These are phyloP conservation scores for Tetanocera ferruginea DNA, from an alignment of 2,888 invertebrate species.

Conservation along the genomic window DNA sequence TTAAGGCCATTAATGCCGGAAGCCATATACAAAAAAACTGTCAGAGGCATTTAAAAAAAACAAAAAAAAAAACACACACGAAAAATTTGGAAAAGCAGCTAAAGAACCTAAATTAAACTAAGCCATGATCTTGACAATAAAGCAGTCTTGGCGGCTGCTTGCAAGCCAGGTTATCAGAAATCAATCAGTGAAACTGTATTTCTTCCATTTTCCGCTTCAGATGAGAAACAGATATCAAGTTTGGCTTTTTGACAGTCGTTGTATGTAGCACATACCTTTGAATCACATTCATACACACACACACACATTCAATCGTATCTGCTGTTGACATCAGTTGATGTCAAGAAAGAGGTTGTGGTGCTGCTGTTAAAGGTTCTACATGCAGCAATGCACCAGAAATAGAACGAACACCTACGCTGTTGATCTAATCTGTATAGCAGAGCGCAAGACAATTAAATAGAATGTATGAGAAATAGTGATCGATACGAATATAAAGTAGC, in stretches of 20 bases:
- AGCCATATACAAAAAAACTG: conserved; percentile 59
- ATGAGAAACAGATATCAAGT: background rate
- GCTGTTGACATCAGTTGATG: background rate
- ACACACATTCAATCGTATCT: background rate
- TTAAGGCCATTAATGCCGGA: conserved; percentile 40
- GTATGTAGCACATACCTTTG: too few relatives aligned
- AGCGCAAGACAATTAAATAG: too few relatives aligned
- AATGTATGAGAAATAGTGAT: too few relatives aligned
- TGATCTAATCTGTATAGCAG: too few relatives aligned
- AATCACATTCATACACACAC: background rate
- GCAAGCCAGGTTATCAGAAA: conserved; percentile 9
- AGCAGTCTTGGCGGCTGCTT: background rate
- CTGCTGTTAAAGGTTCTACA: too few relatives aligned
- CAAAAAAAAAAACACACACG: background rate
- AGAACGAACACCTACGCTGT: too few relatives aligned
- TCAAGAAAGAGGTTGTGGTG: too few relatives aligned
- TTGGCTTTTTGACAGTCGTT: background rate
- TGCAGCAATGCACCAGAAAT: too few relatives aligned
- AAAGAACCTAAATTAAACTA: background rate
- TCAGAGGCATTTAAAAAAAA: conserved; percentile 50
- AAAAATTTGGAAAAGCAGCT: background rate
- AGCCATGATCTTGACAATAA: conserved; percentile 26
- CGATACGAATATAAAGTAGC: too few relatives aligned
- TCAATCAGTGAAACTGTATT: conserved; percentile 26
- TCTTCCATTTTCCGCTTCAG: conserved; percentile 31